phyloP scores from a whole-genome alignment of 2,113 vertebrate species.

The Thymallus thymallus region DNA sequence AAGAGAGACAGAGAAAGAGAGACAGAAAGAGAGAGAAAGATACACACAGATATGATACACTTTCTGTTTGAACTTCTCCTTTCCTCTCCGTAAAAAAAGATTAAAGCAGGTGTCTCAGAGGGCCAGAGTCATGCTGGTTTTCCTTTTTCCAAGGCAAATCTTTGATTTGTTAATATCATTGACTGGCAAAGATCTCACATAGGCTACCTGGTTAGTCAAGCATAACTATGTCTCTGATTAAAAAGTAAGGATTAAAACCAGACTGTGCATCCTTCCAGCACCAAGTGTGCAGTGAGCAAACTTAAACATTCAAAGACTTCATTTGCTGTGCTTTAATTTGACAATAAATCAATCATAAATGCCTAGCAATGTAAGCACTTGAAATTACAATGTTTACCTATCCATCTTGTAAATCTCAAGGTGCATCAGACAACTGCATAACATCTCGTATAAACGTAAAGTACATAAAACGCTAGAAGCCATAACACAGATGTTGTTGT shows the following conservation, averaged over 20 bases:
- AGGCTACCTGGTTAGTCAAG: background rate
- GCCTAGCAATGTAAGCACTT: too few relatives aligned
- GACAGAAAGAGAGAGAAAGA: slow-evolving; percentile 17
- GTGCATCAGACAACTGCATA: background rate
- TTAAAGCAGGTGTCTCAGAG: background rate
- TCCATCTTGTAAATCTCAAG: background rate
- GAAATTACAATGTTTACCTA: background rate
- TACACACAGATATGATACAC: slow-evolving; percentile 30
- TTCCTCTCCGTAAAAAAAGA: slow-evolving; percentile 21
- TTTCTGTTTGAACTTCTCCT: slow-evolving; percentile 49
- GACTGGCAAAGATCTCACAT: background rate
- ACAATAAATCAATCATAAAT: too few relatives aligned
- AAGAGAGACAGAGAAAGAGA: too few relatives aligned
- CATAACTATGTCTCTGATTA: background rate
- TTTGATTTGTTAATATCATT: background rate
- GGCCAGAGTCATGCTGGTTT: slow-evolving; percentile 12
- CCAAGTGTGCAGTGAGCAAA: too few relatives aligned
- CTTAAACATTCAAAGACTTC: too few relatives aligned
- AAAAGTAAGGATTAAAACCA: too few relatives aligned
- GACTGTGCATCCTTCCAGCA: background rate
- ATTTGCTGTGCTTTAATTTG: too few relatives aligned
- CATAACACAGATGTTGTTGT: slow-evolving; percentile 63
- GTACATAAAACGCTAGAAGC: slow-evolving; percentile 15
- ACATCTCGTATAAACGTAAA: background rate
- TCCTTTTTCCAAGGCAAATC: background rate